These are phyloP conservation scores for Heptranchias perlo DNA, from an alignment of 2,113 vertebrate genomes.

Conservation along the genomic window DNA sequence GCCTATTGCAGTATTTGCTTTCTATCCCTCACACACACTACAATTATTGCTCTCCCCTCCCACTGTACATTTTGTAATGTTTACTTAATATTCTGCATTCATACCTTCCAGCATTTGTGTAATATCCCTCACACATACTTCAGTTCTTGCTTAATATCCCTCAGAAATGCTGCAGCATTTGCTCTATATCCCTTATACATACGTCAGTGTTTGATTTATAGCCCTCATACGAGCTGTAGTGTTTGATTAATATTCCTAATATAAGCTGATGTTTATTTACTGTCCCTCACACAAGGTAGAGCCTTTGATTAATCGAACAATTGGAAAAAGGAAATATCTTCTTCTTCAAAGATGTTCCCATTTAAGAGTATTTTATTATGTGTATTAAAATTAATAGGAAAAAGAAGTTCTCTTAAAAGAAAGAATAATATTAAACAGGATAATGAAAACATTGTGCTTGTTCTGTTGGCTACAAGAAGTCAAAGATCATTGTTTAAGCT, in stretches of 20 bases:
- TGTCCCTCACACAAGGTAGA: not conserved
- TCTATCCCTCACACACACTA: not conserved
- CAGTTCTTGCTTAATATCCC: slow-evolving; percentile 3
- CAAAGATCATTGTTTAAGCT: not conserved
- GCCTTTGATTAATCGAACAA: not conserved
- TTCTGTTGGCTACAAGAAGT: not conserved
- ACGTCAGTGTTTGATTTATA: not conserved
- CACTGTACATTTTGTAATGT: not conserved
- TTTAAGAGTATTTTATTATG: slow-evolving; percentile 1
- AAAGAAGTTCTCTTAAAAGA: not conserved
- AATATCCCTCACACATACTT: slow-evolving; percentile 16
- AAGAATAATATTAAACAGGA: not conserved
- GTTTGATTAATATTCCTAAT: slow-evolving; percentile 8
- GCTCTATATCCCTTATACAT: not conserved
- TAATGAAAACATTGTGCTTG: not conserved
- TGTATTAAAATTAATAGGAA: not conserved
- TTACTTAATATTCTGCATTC: not conserved
- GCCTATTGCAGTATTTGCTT: not conserved
- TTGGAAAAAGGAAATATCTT: not conserved
- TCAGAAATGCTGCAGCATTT: not conserved
- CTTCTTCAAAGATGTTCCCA: not conserved
- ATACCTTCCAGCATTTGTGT: not conserved
- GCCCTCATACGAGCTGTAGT: not conserved
- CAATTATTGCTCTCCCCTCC: not conserved
- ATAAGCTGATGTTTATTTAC: not conserved